Evolutionary conservation across 2,797 vertebrate genomes (phyloP), one percentile per base, ranked within the genome.

Genomic region (Euphonia xanthogaster): DNA sequence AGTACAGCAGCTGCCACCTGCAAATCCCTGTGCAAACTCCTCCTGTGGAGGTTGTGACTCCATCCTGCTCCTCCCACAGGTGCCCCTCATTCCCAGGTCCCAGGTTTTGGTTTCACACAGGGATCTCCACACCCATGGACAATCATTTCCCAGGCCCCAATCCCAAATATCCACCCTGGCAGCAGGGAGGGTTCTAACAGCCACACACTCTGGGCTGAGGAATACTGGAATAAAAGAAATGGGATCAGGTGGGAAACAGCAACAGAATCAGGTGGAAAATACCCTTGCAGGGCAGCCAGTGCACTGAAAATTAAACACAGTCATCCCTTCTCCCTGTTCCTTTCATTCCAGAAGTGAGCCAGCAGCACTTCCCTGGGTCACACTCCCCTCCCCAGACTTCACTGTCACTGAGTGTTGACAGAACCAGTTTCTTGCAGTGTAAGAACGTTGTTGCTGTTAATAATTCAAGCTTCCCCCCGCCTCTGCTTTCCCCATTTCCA

Each of bases 111-210:
- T 48, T 48, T 48, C 47, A 48, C 24, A 48, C 62, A 27, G 31
- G 21, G 28, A 19, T 9, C 33, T 61, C 47, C 40, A 47, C 2
- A 18, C 6, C 7, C 65, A 10, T 0, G 9, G 45, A 45, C 35
- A 37, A 44, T 5, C 45, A 8, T 2, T 9, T n/a, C 33, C 48
- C 53, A 54, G 31, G 13, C 51, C 12, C 51, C 39, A 53, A n/a
- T 9, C 3, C 40, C 45, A 60, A 60, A 67, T 1, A 22, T 1
- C 44, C 31, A 4, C 22, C 3, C 7, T 7, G 31, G 11, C 8
- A 81, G 53, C 42, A 47, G 44, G 48, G 40, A 81, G 31, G 35
- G 48, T 35, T 40, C n/a, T 3, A 8, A n/a, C 8, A 82, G 45
- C 16, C 67, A 17, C 1, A 37, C 18, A 2, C 1, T 60, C 28